Conservation (phyloP, 1,140 invertebrate species). For the Drosophila arawakana region DNA sequence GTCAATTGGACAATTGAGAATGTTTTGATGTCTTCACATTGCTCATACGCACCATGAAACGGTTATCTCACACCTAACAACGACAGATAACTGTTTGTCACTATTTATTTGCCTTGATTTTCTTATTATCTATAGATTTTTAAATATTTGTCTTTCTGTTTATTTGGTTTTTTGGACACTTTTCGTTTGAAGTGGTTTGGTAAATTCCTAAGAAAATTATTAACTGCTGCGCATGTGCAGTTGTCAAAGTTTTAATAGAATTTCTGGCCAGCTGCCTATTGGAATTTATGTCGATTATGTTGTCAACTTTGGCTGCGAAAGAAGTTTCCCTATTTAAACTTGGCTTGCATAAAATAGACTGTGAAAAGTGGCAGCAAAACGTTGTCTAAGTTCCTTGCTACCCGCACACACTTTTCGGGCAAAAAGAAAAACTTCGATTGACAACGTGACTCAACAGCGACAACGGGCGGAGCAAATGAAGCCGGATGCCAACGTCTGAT, state of each 20-base stretch:
- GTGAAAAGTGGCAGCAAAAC: constrained; percentile 24
- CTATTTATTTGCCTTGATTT: constrained; percentile 52
- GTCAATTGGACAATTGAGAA: constrained; percentile 48
- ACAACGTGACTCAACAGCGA: constrained; percentile 76
- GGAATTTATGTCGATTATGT: constrained; percentile 81
- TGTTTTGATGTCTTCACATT: constrained; percentile 36
- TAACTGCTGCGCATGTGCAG: constrained; percentile 41
- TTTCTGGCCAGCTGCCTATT: constrained; percentile 66
- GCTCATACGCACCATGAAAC: constrained; percentile 31
- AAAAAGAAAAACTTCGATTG: constrained; percentile 64
- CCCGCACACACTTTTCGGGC: background rate
- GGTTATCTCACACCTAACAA: constrained; percentile 46
- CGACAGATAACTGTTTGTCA: constrained; percentile 36
- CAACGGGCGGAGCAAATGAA: constrained; percentile 40
- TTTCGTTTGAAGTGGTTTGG: constrained; percentile 26
- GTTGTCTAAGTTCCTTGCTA: constrained; percentile 1
- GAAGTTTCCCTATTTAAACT: constrained; percentile 79
- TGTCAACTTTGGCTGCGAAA: constrained; percentile 67
- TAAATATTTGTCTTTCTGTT: constrained; percentile 14
- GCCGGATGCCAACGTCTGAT: constrained; percentile 19
- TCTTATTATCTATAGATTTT: constrained; percentile 27
- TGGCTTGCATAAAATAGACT: constrained; percentile 69
- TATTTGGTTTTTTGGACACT: constrained; percentile 6
- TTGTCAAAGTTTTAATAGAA: constrained; percentile 76
- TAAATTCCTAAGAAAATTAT: constrained; percentile 30